phyloP scores from a whole-genome alignment of 1,140 invertebrate genomes.

The Drosophila ananassae region DNA sequence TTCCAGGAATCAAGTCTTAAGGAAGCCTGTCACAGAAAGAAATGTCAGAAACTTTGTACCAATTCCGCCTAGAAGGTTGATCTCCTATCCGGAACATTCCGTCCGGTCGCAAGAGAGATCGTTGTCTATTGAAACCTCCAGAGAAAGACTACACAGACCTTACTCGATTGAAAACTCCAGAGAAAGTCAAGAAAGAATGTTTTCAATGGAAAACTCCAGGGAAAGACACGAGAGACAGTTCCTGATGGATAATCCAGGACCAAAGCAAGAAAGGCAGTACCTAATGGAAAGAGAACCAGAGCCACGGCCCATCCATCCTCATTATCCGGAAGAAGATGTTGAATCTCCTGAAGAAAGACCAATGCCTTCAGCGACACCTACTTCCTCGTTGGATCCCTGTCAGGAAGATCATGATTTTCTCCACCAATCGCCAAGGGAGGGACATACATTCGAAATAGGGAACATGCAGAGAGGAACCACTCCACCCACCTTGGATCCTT shows the following conservation, averaged over 20 bases:
- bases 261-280: neutral
- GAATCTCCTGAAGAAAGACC: slow-evolving; percentile 6
- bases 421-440: neutral
- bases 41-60: slow-evolving; percentile 11
- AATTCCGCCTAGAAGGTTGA: neutral
- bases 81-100: neutral
- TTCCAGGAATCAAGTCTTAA: neutral
- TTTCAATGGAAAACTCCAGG: neutral
- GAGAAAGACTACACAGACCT: neutral
- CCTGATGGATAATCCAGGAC: neutral
- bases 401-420: neutral
- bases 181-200: neutral
- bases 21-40: neutral
- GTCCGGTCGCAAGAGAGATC: neutral
- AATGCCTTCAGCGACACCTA: slow-evolving; percentile 3
- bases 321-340: slow-evolving; percentile 9
- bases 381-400: slow-evolving; percentile 4
- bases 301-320: slow-evolving; percentile 1
- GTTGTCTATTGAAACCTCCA: neutral
- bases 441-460: neutral
- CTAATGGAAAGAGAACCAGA: slow-evolving; percentile 15
- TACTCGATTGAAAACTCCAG: neutral
- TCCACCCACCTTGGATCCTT: slow-evolving; percentile 40
- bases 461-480: neutral
- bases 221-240: neutral